phyloP scores from a whole-genome alignment of 2,113 vertebrate genomes.

The Glareola pratincola region DNA sequence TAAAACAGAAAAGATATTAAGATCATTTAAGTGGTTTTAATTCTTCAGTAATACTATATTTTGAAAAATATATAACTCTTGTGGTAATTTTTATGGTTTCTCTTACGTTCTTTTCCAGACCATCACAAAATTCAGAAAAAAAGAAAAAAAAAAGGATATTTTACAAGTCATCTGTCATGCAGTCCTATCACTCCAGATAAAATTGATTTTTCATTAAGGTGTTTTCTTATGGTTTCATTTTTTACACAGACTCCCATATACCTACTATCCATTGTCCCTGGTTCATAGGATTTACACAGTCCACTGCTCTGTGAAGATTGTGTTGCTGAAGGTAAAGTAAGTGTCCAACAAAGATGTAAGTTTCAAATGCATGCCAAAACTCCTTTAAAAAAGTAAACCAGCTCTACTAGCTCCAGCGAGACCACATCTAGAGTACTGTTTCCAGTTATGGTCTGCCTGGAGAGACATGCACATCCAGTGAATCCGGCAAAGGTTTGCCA shows the following conservation, averaged over 20 bases:
- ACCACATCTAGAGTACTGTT: background rate
- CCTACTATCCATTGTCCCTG: background rate
- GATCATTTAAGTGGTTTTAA: background rate
- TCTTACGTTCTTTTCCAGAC: background rate
- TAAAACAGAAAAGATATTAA: background rate
- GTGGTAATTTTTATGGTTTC: background rate
- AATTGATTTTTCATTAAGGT: background rate
- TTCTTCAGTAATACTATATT: background rate
- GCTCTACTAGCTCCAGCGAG: background rate
- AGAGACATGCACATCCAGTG: background rate
- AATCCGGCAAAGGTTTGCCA: rapidly evolving
- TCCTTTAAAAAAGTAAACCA: background rate
- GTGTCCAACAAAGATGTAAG: background rate
- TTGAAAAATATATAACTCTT: background rate
- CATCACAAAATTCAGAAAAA: background rate
- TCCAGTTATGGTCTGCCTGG: background rate
- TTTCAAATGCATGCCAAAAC: background rate
- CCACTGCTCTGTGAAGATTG: background rate
- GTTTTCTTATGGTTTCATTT: background rate
- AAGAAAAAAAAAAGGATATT: background rate
- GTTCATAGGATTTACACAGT: background rate
- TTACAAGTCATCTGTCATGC: background rate
- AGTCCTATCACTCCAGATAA: background rate
- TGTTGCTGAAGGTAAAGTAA: background rate
- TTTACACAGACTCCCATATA: background rate